Evolutionary conservation across 2,113 vertebrate genomes (phyloP).

Genomic region (Ovis canadensis): DNA sequence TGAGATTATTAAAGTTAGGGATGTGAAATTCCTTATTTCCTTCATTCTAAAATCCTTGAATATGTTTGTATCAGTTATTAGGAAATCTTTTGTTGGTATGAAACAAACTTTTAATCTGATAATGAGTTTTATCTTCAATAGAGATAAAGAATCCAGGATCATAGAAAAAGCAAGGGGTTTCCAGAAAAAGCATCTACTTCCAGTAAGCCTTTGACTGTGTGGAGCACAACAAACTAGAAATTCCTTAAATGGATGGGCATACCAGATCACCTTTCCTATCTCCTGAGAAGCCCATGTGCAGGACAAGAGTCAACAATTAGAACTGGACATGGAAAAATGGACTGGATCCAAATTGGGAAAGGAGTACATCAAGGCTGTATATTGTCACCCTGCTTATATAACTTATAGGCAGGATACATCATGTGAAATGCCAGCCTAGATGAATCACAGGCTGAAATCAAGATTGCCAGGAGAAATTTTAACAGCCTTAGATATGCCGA

Average conservation of each 20-base stretch:
- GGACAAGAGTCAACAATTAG: background rate
- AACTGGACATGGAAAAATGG: background rate
- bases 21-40: background rate
- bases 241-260: background rate
- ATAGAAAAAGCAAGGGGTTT: background rate
- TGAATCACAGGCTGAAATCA: background rate
- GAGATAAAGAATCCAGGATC: background rate
- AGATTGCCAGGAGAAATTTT: background rate
- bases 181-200: background rate
- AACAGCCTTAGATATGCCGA: background rate
- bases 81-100: background rate
- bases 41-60: background rate
- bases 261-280: background rate
- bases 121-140: background rate
- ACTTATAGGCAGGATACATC: background rate
- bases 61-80: background rate
- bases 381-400: background rate
- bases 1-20: background rate
- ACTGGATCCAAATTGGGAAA: background rate
- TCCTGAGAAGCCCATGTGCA: background rate
- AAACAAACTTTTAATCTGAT: background rate
- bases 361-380: background rate
- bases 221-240: background rate
- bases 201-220: background rate
- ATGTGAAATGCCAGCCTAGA: background rate